Conservation (phyloP, 2,113 vertebrate species). For the Charadrius vociferus region DNA sequence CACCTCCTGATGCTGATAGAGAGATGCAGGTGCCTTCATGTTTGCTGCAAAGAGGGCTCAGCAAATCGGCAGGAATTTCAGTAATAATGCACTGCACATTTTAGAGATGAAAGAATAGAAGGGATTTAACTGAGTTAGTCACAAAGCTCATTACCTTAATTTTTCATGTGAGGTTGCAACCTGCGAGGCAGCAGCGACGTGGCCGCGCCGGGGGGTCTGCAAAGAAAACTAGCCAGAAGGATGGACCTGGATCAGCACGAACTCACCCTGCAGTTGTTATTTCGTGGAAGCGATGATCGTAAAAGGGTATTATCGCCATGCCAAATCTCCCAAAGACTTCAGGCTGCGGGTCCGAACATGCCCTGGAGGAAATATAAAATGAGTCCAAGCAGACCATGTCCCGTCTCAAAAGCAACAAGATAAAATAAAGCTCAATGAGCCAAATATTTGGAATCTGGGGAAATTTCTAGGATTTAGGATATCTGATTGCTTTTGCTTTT, state of each 20-base stretch:
- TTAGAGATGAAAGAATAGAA: not conserved
- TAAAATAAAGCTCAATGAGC: not conserved
- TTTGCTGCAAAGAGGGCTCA: not conserved
- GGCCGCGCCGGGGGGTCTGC: not conserved
- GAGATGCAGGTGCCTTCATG: not conserved
- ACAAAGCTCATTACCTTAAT: not conserved
- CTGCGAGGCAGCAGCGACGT: rapidly evolving
- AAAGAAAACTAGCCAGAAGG: not conserved
- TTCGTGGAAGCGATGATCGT: not conserved
- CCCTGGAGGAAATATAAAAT: rapidly evolving
- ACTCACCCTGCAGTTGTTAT: rapidly evolving
- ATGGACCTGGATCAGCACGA: not conserved
- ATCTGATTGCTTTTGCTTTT: not conserved
- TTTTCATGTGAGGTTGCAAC: not conserved
- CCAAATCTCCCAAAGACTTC: not conserved
- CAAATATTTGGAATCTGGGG: not conserved
- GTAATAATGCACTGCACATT: not conserved
- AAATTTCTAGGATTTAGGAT: not conserved
- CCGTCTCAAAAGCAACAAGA: not conserved
- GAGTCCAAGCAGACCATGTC: not conserved
- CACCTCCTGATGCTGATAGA: not conserved
- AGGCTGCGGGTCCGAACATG: not conserved
- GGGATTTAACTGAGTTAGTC: not conserved
- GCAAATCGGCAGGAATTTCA: not conserved
- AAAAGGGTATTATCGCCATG: not conserved